Base-by-base conservation (phyloP, 2,888 invertebrate genomes). In the Sarcophaga caerulescens region DNA sequence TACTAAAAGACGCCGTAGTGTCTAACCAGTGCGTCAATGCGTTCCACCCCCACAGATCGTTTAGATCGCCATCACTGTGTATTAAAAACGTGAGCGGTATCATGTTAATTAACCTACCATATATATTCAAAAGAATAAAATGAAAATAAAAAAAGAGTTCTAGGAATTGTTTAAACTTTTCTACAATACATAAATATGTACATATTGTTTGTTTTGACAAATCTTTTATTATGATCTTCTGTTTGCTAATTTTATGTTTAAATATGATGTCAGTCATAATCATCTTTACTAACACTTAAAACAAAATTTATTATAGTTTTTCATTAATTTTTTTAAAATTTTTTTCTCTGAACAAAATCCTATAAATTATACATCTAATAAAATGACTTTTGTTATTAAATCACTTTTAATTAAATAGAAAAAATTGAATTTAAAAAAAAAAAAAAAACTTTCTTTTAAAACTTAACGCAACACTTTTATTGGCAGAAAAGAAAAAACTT, bases 21-120 rank as follows among this genome's bases (percentile, higher is more conserved):
- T 85, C 85, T 85, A 80, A 85, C 83, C 73, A 78, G 69, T 83
- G 82, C 77, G 85, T 85, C 80, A 85, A 80, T 83, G 59, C 76
- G 45, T 81, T 85, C 11, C 81, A 75, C 85, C 76, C 52, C 68
- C 73, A 44, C 73, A 65, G 17, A n/a, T 45, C 4, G 21, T 25
- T 57, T 21, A 75, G 62, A 81, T n/a, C 47, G 52, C 23, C 23
- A 6, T 23, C 63, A 62, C 44, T 63, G 52, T 19, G 14, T 21
- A 25, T 25, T 60, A 68, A 71, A 71, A 35, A 71, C 6, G 35
- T 68, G 73, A 62, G 52, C 23, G 52, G 23, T 66, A 62, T 62
- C 60, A 23, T 78, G n/a, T 68, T 62, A 8, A 47, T 59, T 35
- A 35, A 35, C 35, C 6, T 35, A 6, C 1, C 35, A 35, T 35